Conservation (phyloP, 2,888 invertebrate species). For the Hipparchia semele region DNA sequence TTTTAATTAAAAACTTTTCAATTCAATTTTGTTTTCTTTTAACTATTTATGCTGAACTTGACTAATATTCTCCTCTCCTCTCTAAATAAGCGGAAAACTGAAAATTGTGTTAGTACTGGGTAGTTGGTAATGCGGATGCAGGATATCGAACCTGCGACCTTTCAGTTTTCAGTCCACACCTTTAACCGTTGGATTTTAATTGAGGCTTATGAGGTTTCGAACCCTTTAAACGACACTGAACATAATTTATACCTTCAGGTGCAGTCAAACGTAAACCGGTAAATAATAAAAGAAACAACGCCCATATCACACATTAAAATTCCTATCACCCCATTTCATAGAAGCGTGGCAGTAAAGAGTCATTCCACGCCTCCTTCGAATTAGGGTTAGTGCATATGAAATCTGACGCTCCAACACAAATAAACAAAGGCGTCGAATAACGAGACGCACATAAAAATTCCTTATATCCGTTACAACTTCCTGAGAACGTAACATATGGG, state of each 20-base stretch:
- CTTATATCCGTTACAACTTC: conserved; percentile 68
- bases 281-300: neutral
- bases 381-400: conserved; percentile 30
- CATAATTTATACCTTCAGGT: neutral
- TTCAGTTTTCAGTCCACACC: too few species aligned
- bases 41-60: too few species aligned
- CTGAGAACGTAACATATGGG: conserved; percentile 49
- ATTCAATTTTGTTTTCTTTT: too few species aligned
- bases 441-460: conserved; percentile 73
- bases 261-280: neutral
- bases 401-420: conserved; percentile 51
- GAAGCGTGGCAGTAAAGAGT: conserved; percentile 16
- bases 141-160: too few species aligned
- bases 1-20: too few species aligned
- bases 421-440: conserved; percentile 65
- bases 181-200: too few species aligned
- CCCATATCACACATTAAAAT: conserved; percentile 10
- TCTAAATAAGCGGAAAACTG: too few species aligned
- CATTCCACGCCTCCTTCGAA: conserved; percentile 24
- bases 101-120: too few species aligned
- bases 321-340: conserved; percentile 13
- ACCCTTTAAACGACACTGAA: too few species aligned
- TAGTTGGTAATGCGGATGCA: too few species aligned
- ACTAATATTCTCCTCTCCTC: too few species aligned
- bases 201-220: too few species aligned